Evolutionary conservation across 2,888 invertebrate genomes (phyloP), one percentile per base, ranked within the genome.

Genomic region (Falcaria lacertinaria): DNA sequence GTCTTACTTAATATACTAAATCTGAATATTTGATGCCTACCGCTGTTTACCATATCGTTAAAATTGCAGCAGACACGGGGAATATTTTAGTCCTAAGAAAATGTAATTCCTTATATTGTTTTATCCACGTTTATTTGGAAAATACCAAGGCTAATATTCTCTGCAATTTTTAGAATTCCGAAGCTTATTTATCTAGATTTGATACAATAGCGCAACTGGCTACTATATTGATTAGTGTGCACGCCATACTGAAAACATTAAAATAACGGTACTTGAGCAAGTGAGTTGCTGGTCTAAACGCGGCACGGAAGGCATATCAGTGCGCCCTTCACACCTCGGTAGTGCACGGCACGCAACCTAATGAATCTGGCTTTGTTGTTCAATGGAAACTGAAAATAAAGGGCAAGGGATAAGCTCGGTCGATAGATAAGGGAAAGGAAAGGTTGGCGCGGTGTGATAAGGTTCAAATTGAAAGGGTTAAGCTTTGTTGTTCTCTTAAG

Each of bases 351-450:
- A 36, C 43, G 64, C 60, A 72, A 72, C 64, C 54, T 67, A 72
- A 72, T 70, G 67, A 72, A 65, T 56, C 62, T 37, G 54, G 11
- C 57, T 58, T 63, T 62, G 63, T 70, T 68, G 63, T 66, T 65
- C 60, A 66, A 58, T 49, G 55, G 11, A 11, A 25, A 28, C 28
- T 11, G 7, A 22, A 22, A 11, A 28, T 28, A 28, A 28, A 41
- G 28, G 47, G 41, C 41, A 41, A 61, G 50, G 59, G 19, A 19
- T 19, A 19, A 3, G 58, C 52, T 60, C 54, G 44, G 50, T 44
- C 47, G 41, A 45, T 51, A 39, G 45, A 46, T 46, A 36, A 45
- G 47, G 51, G 52, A 54, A 61, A 33, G 47, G 50, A 58, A 50
- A 46, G 48, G 47, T 34, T 40, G 41, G 28, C 8, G 11, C 11